Evolutionary conservation across 1,140 invertebrate species (phyloP).

Genomic region (Probaryconus sp.): DNA sequence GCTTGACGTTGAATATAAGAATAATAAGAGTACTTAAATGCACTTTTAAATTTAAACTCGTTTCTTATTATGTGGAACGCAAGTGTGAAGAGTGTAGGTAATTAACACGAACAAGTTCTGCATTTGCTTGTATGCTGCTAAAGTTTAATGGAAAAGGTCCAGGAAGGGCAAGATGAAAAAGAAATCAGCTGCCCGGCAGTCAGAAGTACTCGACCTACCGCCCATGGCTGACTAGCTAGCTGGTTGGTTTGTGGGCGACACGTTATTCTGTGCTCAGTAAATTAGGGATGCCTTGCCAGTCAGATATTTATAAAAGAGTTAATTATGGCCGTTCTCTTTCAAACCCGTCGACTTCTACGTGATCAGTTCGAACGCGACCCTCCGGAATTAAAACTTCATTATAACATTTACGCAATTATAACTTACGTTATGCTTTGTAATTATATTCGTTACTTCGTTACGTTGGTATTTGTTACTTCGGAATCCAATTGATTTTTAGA

Average conservation of each 20-base stretch:
- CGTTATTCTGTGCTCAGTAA: constrained; percentile 54
- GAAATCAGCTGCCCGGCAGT: constrained; percentile 55
- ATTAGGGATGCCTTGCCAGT: constrained; percentile 70
- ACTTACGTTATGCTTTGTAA: not conserved
- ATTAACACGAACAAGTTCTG: constrained; percentile 66
- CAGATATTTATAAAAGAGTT: constrained; percentile 72
- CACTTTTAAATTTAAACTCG: constrained; percentile 46
- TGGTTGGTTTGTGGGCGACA: constrained; percentile 37
- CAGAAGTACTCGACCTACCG: constrained; percentile 49
- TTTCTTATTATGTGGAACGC: constrained; percentile 44
- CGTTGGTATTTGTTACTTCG: too few species aligned
- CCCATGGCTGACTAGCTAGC: constrained; percentile 36
- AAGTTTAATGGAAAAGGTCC: constrained; percentile 51
- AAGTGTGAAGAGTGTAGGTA: constrained; percentile 61
- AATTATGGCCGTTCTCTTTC: constrained; percentile 64
- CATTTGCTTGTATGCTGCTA: constrained; percentile 55
- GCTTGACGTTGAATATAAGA: constrained; percentile 36
- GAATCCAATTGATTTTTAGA: too few species aligned
- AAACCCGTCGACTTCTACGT: constrained; percentile 38
- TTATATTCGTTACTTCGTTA: too few species aligned
- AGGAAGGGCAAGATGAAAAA: constrained; percentile 49
- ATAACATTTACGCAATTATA: constrained; percentile 19
- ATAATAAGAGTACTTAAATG: constrained; percentile 25
- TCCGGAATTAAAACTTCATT: constrained; percentile 7
- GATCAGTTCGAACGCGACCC: constrained; percentile 14